Evolutionary conservation across 2,113 vertebrate genomes (phyloP).

Genomic region (Chlorocebus sabaeus): DNA sequence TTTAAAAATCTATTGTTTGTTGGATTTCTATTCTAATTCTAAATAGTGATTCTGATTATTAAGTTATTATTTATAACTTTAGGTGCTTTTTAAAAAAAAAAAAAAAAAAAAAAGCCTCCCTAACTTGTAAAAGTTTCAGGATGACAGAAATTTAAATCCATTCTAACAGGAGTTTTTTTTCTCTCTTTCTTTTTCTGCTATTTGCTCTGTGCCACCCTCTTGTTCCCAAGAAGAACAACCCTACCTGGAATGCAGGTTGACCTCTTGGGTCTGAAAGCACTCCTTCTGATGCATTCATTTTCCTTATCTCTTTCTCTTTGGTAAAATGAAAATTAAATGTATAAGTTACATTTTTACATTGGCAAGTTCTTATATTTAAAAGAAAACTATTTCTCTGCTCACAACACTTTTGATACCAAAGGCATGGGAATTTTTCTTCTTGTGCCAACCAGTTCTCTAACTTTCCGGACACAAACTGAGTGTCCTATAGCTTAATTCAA

Average conservation of each 20-base stretch:
- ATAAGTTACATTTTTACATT: neutral
- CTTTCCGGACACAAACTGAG: neutral
- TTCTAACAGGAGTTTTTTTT: neutral
- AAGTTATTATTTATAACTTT: slow-evolving; percentile 34
- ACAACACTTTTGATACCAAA: neutral
- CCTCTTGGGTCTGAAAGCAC: neutral
- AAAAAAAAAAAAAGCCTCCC: neutral
- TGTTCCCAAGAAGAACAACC: neutral
- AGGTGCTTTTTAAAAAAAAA: neutral
- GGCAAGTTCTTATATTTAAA: neutral
- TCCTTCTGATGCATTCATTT: neutral
- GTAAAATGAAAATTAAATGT: neutral
- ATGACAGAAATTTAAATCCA: neutral
- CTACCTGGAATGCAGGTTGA: neutral
- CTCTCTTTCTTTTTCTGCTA: neutral
- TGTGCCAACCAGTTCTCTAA: neutral
- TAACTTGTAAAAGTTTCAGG: neutral
- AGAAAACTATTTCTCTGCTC: neutral
- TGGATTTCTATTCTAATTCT: slow-evolving; percentile 33
- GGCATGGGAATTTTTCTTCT: neutral
- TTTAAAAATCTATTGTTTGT: neutral
- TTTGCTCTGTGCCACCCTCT: neutral
- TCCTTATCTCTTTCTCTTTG: neutral
- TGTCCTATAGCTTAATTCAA: neutral
- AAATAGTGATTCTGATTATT: slow-evolving; percentile 19